Percentiles rank a stretch among this genome's conserved stretches.
Conservation (phyloP, 2,888 invertebrate genomes). For the Himalopsyche kuldschensis region DNA sequence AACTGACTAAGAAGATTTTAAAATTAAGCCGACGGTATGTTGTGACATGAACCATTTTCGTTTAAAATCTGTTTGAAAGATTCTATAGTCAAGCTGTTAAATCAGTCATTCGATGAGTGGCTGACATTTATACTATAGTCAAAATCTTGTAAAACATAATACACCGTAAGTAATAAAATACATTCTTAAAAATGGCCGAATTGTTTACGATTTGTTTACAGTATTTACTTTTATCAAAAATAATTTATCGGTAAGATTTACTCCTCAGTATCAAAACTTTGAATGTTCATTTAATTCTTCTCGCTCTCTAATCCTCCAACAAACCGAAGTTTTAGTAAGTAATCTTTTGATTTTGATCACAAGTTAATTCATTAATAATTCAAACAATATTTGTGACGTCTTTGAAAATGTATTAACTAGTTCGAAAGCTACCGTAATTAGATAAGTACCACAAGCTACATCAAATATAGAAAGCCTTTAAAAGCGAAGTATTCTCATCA, state of each 20-base stretch:
- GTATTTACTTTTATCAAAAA: too few species aligned
- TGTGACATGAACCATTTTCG: too few species aligned
- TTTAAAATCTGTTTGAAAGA: too few species aligned
- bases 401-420: slow-evolving; percentile 16
- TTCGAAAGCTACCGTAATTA: slow-evolving; percentile 14
- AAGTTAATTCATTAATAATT: slow-evolving; percentile 12
- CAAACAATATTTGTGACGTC: slow-evolving; percentile 27
- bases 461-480: slow-evolving; percentile 5
- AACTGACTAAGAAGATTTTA: too few species aligned
- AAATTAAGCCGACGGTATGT: too few species aligned
- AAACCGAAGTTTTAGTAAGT: not conserved
- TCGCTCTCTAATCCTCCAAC: not conserved
- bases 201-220: too few species aligned
- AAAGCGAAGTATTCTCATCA: slow-evolving; percentile 22
- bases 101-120: too few species aligned
- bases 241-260: not conserved
- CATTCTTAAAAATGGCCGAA: too few species aligned
- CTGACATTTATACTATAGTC: too few species aligned
- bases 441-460: slow-evolving; percentile 24
- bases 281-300: not conserved
- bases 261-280: not conserved
- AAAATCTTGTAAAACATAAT: too few species aligned
- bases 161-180: too few species aligned
- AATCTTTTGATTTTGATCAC: not conserved
- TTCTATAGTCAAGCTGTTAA: too few species aligned